A percentile compares a stretch with the other conserved stretches of the same genome.
These are phyloP conservation scores for Craseonycteris thonglongyai DNA, from an alignment of 2,113 vertebrate species.

Conservation along the genomic window DNA sequence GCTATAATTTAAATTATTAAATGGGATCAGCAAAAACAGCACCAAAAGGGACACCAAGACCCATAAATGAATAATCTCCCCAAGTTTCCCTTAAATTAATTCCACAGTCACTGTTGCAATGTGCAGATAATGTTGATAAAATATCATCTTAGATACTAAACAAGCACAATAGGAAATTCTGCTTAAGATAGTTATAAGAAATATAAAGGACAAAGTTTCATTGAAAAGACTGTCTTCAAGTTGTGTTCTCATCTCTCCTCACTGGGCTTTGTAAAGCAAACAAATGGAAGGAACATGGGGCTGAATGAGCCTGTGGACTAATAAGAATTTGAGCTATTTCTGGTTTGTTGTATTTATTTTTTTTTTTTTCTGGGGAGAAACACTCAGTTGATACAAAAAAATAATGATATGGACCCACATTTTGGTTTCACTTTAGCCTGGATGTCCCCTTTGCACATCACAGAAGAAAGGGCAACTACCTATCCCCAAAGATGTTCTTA, in stretches of 20 bases:
- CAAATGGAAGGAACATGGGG: background rate
- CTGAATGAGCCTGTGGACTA: background rate
- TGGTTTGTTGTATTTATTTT: too few relatives aligned
- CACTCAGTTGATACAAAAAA: background rate
- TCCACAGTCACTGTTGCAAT: background rate
- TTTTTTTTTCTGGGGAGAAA: background rate
- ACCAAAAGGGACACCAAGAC: background rate
- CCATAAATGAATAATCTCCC: background rate
- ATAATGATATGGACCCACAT: background rate
- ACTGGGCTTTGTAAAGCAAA: conserved; percentile 11
- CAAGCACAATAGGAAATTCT: background rate
- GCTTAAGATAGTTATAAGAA: conserved; percentile 5
- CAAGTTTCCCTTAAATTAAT: background rate
- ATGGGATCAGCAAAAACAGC: background rate
- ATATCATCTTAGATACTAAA: conserved; percentile 26
- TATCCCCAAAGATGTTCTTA: background rate
- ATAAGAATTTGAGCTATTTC: background rate
- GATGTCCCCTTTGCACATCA: background rate
- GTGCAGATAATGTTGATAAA: background rate
- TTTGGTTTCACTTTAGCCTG: background rate
- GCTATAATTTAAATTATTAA: background rate
- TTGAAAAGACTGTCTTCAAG: background rate
- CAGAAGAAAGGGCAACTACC: background rate
- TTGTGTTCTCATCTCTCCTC: background rate
- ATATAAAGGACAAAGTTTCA: conserved; percentile 18